Base-by-base conservation (phyloP, 37 sponge, comb jelly and placozoan genomes). In the Cladorhizidae sp. region DNA sequence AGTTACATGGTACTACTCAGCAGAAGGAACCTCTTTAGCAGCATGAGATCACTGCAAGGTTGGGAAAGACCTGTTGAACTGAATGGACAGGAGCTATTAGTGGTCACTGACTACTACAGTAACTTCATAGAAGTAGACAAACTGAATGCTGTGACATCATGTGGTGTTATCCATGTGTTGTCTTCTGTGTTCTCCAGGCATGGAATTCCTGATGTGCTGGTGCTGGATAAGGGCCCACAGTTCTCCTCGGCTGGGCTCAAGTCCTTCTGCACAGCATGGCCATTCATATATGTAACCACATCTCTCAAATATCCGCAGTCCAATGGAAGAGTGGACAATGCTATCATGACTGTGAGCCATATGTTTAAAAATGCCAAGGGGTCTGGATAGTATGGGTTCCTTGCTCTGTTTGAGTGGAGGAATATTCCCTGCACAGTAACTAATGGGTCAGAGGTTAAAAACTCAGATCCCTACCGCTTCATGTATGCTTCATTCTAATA, bases 241-340 rank as follows among this genome's bases (percentile, higher is more conserved):
- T 85, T 79, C 15, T 39, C 59, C 2, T 70, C 80, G 1, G 40
- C 52, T 20, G 83, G 82, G 62, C 65, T 82, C 38, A 39, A 32
- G 2, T 26, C 12, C 8, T 88, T 88, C 45, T 14, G 83, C 54
- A 63, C 17, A 7, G 33, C 38, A n/a, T 88, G 76, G 76, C 73
- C 78, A 38, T 88, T 83, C 41, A 74, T 64, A 49, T 6, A 11
- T 28, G 37, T 74, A 68, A 74, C 74, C 42, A n/a, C n/a, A n/a
- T 61, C 17, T 28, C 62, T 6, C 3, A 17, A 61, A 17, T 45
- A 45, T 45, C 81, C n/a, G n/a, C 81, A 80, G 59, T 79, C 75
- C 20, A 87, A 87, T 80, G 81, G 87, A 26, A 79, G 80, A 57
- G 75, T 81, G 45, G 87, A 80, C 21, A 86, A 80, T 74, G 79